Conservation (phyloP, 2,888 invertebrate species). For the Enchytraeus crypticus region DNA sequence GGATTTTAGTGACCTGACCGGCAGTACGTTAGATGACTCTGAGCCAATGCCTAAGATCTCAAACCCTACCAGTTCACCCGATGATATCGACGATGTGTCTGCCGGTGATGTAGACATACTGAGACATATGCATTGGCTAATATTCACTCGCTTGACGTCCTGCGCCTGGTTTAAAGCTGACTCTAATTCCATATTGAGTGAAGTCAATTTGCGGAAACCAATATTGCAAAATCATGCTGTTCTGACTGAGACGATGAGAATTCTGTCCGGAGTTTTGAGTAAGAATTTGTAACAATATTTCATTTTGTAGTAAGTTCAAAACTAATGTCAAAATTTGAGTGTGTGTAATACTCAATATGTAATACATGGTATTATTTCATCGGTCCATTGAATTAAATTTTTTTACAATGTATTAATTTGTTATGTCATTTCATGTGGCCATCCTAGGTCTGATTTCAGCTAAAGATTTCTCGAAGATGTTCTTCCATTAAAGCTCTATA, state of each 20-base stretch:
- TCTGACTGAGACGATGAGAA: slow-evolving; percentile 28
- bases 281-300: neutral
- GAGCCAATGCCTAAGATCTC: neutral
- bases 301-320: neutral
- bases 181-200: neutral
- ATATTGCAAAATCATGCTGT: slow-evolving; percentile 32
- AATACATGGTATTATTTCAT: too few relatives aligned
- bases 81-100: slow-evolving; percentile 7
- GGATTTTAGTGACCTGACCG: slow-evolving; percentile 44
- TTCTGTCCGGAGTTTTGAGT: slow-evolving; percentile 6
- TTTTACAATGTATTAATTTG: too few relatives aligned
- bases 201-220: slow-evolving; percentile 30
- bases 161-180: slow-evolving; percentile 14
- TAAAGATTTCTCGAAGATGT: too few relatives aligned
- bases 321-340: too few relatives aligned
- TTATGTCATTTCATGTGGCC: too few relatives aligned
- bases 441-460: too few relatives aligned
- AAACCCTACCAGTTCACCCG: neutral
- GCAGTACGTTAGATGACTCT: slow-evolving; percentile 21
- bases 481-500: too few relatives aligned
- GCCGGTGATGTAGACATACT: slow-evolving; percentile 33
- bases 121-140: slow-evolving; percentile 27
- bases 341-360: too few relatives aligned
- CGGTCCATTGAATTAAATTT: too few relatives aligned
- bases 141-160: slow-evolving; percentile 31